Evolutionary conservation across 1,140 invertebrate species (phyloP), one percentile per base, ranked within the genome.

Genomic region (Eulimnadia texana): DNA sequence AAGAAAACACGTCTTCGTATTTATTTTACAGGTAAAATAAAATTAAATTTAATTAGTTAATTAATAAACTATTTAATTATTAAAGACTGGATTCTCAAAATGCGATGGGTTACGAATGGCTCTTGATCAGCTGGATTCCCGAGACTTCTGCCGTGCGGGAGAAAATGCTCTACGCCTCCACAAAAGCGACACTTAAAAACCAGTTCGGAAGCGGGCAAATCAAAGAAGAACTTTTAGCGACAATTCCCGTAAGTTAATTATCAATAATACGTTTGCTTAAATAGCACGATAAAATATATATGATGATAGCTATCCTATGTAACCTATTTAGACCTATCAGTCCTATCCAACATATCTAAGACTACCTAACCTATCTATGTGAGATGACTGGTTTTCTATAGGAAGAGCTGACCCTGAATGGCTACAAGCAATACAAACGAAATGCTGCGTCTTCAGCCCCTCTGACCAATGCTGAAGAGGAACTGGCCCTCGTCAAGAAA

Each of bases 141-240:
- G 94, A 98, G 70, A 82, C 80, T 65, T 86, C 93, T 10, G 82
- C 84, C 9, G 84, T 93, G 3, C 79, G 94, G 63, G 86, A 98
- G 69, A 99, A 99, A 76, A 99, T 99, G 96, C 78, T 99, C 29
- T 98, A 98, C 73, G 96, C 96, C 0, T 97, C 94, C 0, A 99
- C 96, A 0, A 94, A 97, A 76, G 92, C 96, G 2, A 99, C 95
- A 1, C 74, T 99, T 1, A 99, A 98, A 74, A 85, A 85, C 68
- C 93, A 98, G 74, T 99, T 99, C 79, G 93, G 93, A 20, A 82
- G 78, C 73, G 86, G 76, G 60, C 88, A 78, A 71, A 94, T 99
- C 64, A 89, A 89, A 68, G 88, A 94, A 72, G 93, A 97, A 76
- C 72, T 93, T 64, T 92, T 93, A 78, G 90, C 85, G 22, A 92